Conservation (phyloP, 2,888 invertebrate species). For the Apotomis capreana region DNA sequence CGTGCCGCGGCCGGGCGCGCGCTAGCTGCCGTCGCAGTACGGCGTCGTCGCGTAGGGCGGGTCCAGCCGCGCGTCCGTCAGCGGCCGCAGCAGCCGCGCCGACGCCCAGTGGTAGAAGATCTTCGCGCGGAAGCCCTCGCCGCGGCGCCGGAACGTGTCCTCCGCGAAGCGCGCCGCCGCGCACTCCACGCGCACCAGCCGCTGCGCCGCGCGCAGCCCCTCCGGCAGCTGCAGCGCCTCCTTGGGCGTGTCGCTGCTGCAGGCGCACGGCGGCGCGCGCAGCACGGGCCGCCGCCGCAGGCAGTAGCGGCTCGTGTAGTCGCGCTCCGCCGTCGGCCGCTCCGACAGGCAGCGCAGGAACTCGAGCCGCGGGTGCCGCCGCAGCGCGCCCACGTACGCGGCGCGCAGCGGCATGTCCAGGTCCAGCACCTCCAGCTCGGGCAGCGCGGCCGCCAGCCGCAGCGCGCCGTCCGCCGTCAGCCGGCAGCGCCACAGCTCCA, state of each 20-base stretch:
- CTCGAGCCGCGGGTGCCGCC: slow-evolving; percentile 7
- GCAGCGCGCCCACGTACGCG: slow-evolving; percentile 17
- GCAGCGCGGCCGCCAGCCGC: slow-evolving; percentile 43
- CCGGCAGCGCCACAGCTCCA: slow-evolving; percentile 51
- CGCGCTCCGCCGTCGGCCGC: slow-evolving; percentile 23
- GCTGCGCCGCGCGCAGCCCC: slow-evolving; percentile 10
- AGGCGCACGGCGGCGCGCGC: slow-evolving; percentile 9
- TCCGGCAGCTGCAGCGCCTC: slow-evolving; percentile 11
- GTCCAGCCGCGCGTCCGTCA: slow-evolving; percentile 15
- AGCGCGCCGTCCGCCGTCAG: slow-evolving; percentile 41
- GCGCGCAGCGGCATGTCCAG: slow-evolving; percentile 42
- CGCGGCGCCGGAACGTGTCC: slow-evolving; percentile 47
- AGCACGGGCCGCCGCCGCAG: slow-evolving; percentile 21
- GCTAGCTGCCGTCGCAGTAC: slow-evolving; percentile 30
- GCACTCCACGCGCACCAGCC: slow-evolving; percentile 35
- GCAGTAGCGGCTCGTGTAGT: slow-evolving; percentile 12
- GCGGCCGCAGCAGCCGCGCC: slow-evolving; percentile 21
- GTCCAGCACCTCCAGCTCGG: slow-evolving; percentile 42
- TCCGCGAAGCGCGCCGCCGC: slow-evolving; percentile 45
- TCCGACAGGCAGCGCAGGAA: slow-evolving; percentile 25
- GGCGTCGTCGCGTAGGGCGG: slow-evolving; percentile 26
- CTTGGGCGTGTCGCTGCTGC: background rate
- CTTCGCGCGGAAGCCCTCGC: slow-evolving; percentile 52
- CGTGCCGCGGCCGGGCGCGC: slow-evolving; percentile 22
- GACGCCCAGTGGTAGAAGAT: slow-evolving; percentile 52